These are phyloP conservation scores for Scleropages formosus DNA, from an alignment of 2,797 vertebrate species.

Conservation along the genomic window DNA sequence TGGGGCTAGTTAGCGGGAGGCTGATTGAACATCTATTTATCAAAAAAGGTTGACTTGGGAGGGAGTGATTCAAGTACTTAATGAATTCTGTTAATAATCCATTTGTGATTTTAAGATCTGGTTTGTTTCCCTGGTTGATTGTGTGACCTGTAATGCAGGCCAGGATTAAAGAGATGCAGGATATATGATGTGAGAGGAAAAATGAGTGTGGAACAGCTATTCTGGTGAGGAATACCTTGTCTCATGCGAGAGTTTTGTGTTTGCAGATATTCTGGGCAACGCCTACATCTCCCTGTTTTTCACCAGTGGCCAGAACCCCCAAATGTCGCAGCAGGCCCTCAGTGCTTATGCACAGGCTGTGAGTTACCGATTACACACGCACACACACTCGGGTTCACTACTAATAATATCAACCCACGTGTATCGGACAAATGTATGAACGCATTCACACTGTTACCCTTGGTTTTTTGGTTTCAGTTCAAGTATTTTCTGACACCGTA, in stretches of 20 bases:
- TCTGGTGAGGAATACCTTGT: background rate
- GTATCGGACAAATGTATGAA: too few relatives aligned
- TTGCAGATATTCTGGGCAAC: constrained; percentile 85
- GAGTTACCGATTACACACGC: constrained; percentile 53
- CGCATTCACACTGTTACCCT: too few relatives aligned
- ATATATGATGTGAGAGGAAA: background rate
- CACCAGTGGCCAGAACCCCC: constrained; percentile 81
- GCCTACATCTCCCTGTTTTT: constrained; percentile 89
- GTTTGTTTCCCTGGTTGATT: background rate
- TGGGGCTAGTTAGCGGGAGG: background rate
- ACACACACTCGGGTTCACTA: background rate
- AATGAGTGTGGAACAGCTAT: background rate
- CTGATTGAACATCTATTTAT: background rate
- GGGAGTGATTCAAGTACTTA: too few relatives aligned
- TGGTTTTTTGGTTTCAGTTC: too few relatives aligned
- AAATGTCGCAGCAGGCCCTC: constrained; percentile 86
- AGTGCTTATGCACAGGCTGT: constrained; percentile 86
- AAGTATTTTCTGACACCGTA: too few relatives aligned
- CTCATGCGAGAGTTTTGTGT: constrained; percentile 22
- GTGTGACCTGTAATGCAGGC: background rate
- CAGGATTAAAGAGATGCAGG: background rate
- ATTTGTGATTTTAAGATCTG: too few relatives aligned
- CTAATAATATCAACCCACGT: too few relatives aligned
- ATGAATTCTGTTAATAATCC: too few relatives aligned
- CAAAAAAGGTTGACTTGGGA: background rate